These are phyloP conservation scores for Lasius fuliginosus DNA, from an alignment of 2,888 invertebrate species.

Conservation along the genomic window DNA sequence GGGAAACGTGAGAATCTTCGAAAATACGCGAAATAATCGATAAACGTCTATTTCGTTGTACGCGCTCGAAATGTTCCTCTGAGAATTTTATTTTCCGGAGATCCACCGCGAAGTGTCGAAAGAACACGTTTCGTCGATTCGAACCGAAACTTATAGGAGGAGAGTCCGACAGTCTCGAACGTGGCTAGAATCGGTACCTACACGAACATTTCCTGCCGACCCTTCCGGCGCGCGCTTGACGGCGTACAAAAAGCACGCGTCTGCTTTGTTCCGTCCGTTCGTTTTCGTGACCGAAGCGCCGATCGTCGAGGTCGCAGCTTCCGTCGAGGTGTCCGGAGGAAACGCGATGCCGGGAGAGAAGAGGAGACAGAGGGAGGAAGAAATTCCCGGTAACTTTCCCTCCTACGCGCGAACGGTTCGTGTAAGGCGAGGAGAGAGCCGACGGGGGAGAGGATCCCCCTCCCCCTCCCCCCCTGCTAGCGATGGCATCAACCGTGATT, in stretches of 20 bases:
- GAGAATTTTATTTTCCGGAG: conserved; percentile 20
- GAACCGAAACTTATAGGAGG: neutral
- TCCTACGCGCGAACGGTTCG: conserved; percentile 78
- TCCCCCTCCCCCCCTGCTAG: neutral
- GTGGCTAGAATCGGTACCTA: conserved; percentile 58
- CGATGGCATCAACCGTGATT: conserved; percentile 44
- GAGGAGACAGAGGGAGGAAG: conserved; percentile 22
- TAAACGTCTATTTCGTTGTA: neutral
- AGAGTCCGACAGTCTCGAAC: conserved; percentile 52
- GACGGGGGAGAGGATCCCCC: neutral
- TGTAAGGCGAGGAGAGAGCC: conserved; percentile 10
- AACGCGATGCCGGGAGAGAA: neutral
- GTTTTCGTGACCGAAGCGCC: conserved; percentile 62
- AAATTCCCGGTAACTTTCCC: conserved; percentile 80
- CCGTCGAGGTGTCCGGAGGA: conserved; percentile 44
- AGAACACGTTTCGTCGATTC: conserved; percentile 13
- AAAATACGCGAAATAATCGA: neutral
- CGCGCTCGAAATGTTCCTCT: neutral
- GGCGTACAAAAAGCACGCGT: conserved; percentile 38
- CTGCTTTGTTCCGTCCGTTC: conserved; percentile 23
- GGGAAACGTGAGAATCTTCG: conserved; percentile 14
- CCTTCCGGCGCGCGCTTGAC: conserved; percentile 43
- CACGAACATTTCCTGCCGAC: conserved; percentile 55
- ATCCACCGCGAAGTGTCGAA: neutral
- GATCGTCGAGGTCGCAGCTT: conserved; percentile 63